These are phyloP conservation scores for Mormyrus hasselquistii DNA, from an alignment of 2,797 vertebrate species.

Conservation along the genomic window DNA sequence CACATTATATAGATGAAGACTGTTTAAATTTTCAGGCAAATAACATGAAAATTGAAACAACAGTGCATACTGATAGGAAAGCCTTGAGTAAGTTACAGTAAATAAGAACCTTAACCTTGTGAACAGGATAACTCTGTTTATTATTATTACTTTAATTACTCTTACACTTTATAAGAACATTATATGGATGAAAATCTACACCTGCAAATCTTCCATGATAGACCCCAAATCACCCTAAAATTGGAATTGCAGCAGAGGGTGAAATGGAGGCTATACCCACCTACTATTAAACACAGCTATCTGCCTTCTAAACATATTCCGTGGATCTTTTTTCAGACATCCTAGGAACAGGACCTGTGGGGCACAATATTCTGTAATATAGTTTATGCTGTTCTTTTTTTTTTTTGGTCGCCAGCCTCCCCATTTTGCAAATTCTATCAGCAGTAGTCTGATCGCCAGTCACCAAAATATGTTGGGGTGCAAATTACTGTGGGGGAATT, in stretches of 20 bases:
- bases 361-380: not conserved
- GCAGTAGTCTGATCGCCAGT: not conserved
- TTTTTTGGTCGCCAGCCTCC: not conserved
- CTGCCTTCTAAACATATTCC: not conserved
- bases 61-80: not conserved
- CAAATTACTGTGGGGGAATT: not conserved
- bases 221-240: not conserved
- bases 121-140: not conserved
- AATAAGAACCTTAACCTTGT: not conserved
- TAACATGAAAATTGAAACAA: not conserved
- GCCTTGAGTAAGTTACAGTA: not conserved
- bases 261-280: not conserved
- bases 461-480: not conserved
- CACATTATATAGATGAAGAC: not conserved
- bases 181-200: not conserved
- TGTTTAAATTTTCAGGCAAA: not conserved
- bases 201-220: not conserved
- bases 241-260: not conserved
- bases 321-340: not conserved
- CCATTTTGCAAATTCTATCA: not conserved
- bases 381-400: not conserved
- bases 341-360: not conserved
- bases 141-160: not conserved
- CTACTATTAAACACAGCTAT: not conserved
- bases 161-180: not conserved